A percentile compares a stretch with the other conserved stretches of the same genome.
phyloP scores from a whole-genome alignment of 1,140 invertebrate species.

The Lepidurus couesii region DNA sequence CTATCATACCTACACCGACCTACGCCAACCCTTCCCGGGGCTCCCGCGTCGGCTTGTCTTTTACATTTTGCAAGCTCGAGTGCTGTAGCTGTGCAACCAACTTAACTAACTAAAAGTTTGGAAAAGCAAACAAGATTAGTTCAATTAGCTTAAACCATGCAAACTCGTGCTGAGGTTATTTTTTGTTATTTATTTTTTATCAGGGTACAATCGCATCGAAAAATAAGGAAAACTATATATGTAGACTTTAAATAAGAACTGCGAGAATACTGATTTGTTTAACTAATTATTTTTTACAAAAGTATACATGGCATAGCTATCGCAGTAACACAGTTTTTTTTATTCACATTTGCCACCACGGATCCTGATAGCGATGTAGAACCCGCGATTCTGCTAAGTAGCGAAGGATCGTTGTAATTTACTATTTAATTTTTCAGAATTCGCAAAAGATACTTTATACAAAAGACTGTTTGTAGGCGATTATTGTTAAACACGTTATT shows the following conservation, averaged over 20 bases:
- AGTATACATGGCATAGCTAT: slow-evolving; percentile 2
- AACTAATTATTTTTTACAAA: neutral
- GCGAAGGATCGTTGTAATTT: neutral
- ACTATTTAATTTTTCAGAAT: slow-evolving; percentile 30
- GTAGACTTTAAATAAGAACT: neutral
- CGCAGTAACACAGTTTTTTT: neutral
- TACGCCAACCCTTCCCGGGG: too few relatives aligned
- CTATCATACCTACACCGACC: too few relatives aligned
- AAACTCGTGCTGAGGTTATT: too few relatives aligned
- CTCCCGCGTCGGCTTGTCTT: too few relatives aligned
- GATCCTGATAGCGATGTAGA: neutral
- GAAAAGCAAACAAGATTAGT: too few relatives aligned
- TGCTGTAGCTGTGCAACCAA: too few relatives aligned
- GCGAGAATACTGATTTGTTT: slow-evolving; percentile 5
- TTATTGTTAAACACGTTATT: slow-evolving; percentile 39
- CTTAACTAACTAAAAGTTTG: too few relatives aligned
- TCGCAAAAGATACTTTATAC: slow-evolving; percentile 40
- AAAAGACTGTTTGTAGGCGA: slow-evolving; percentile 37
- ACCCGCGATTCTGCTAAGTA: neutral
- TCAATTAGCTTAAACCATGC: too few relatives aligned
- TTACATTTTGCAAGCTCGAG: too few relatives aligned
- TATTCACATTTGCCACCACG: neutral
- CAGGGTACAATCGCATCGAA: too few relatives aligned
- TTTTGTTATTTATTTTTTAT: too few relatives aligned
- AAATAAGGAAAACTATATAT: neutral